A percentile compares a stretch with the other conserved stretches of the same genome.
Conservation (phyloP, 2,113 vertebrate species). For the Petrocephalus microphthalmus region DNA sequence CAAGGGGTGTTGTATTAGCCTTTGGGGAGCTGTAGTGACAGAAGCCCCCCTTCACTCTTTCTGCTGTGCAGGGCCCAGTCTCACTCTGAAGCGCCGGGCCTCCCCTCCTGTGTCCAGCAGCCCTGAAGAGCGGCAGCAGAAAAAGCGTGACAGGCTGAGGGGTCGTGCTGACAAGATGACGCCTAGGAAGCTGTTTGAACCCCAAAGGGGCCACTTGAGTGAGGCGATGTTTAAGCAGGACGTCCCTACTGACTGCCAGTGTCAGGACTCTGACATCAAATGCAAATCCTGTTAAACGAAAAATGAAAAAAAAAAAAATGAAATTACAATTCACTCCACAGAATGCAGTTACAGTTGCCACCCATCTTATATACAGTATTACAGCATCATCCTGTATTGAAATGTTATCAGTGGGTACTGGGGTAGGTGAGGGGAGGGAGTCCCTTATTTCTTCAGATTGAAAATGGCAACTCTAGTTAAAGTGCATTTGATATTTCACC, state of each 20-base stretch:
- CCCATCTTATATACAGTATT: background rate
- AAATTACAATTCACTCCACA: background rate
- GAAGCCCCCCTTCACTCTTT: background rate
- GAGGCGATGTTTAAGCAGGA: slow-evolving; percentile 16
- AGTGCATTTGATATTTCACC: background rate
- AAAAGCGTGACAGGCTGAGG: slow-evolving; percentile 21
- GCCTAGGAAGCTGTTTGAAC: slow-evolving; percentile 58
- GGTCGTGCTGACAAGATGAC: slow-evolving; percentile 46
- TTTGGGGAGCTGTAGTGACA: background rate
- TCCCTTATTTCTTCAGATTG: background rate
- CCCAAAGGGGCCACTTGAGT: slow-evolving; percentile 36
- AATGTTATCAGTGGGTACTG: background rate
- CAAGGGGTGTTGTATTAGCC: background rate
- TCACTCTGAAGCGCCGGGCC: slow-evolving; percentile 37
- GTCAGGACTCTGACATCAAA: background rate
- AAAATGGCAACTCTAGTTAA: background rate
- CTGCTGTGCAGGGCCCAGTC: slow-evolving; percentile 36
- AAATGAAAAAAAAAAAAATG: background rate
- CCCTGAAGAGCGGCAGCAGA: slow-evolving; percentile 39
- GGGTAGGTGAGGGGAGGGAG: background rate
- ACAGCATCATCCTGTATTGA: background rate
- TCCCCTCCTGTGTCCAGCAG: slow-evolving; percentile 29
- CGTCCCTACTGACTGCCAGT: background rate
- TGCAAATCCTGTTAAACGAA: background rate
- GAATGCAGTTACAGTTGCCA: background rate